Percentiles rank a stretch among this genome's conserved stretches.
Evolutionary conservation across 2,113 vertebrate genomes (phyloP).

Genomic region (Burhinus oedicnemus): DNA sequence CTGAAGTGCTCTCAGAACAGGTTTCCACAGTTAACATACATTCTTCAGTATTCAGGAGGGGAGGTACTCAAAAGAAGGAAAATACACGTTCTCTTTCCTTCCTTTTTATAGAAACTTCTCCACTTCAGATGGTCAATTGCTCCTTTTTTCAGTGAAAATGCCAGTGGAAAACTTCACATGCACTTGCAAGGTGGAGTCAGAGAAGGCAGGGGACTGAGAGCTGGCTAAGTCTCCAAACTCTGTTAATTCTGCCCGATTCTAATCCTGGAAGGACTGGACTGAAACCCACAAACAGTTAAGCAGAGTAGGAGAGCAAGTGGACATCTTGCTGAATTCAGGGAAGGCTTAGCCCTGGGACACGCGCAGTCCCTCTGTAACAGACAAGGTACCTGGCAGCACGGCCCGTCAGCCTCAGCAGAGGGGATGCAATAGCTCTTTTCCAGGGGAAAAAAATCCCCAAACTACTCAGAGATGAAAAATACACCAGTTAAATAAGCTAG

Average conservation of each 20-base stretch:
- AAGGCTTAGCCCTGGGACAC: background rate
- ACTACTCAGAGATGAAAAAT: background rate
- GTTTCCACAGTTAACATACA: background rate
- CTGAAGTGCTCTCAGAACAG: background rate
- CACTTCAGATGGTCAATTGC: background rate
- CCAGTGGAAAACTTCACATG: background rate
- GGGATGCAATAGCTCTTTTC: background rate
- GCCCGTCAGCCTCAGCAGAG: background rate
- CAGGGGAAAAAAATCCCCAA: fast-evolving
- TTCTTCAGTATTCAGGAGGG: background rate
- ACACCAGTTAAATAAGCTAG: background rate
- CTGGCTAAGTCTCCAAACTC: background rate
- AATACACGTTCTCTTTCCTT: background rate
- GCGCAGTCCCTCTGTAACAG: background rate
- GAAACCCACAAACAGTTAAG: background rate
- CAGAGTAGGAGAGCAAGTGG: background rate
- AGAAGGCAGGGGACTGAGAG: background rate
- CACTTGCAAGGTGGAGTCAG: background rate
- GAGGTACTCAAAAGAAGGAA: background rate
- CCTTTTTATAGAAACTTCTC: background rate
- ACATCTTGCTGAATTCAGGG: background rate
- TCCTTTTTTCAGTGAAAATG: background rate
- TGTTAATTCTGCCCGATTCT: background rate
- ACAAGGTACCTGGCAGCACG: background rate
- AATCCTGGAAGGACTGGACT: background rate